Base-by-base conservation (phyloP, 2,888 invertebrate species). In the Calameuta idolon region DNA sequence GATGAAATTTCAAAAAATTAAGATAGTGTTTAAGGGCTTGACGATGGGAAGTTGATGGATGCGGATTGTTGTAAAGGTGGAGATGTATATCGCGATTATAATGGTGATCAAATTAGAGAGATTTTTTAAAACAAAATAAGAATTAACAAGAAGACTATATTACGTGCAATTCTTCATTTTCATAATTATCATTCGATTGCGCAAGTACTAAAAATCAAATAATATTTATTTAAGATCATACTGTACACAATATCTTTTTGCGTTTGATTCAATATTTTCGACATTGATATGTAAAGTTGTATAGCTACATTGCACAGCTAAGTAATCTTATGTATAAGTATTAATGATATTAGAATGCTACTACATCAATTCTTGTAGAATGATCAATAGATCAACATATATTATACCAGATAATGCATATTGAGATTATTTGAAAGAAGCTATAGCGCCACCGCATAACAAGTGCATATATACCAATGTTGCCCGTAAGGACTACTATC, bases 11-110 rank as follows among this genome's bases (percentile, higher is more conserved):
- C 37, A 55, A 75, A 40, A 69, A 75, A 75, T 4, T 77, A 69
- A 75, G 75, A 33, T 77, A 77, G 37, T 35, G 68, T 75, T 11
- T 77, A 77, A 77, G 77, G 77, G 69, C 71, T 77, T n/a, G 75
- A 33, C 40, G 34, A 75, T 77, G 69, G 77, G 69, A 69, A 77
- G 69, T 77, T 69, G 77, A 40, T 55, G 69, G 77, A 77, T 11
- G 33, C 33, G 40, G 34, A 35, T 55, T 55, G 55, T 55, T 5
- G 55, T 23, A 55, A 55, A 9, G 55, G 23, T 55, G 55, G 23
- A 55, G 5, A 55, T 9, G 55, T 55, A 55, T 55, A 23, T 55
- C 55, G 55, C 55, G 55, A 55, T 55, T 55, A 55, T 23, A 55
- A 55, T 55, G 55, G 1, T 55, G 15, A 55, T 55, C 23, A 23